Evolutionary conservation across 2,888 invertebrate genomes (phyloP).

Genomic region (Gryllus longicercus): DNA sequence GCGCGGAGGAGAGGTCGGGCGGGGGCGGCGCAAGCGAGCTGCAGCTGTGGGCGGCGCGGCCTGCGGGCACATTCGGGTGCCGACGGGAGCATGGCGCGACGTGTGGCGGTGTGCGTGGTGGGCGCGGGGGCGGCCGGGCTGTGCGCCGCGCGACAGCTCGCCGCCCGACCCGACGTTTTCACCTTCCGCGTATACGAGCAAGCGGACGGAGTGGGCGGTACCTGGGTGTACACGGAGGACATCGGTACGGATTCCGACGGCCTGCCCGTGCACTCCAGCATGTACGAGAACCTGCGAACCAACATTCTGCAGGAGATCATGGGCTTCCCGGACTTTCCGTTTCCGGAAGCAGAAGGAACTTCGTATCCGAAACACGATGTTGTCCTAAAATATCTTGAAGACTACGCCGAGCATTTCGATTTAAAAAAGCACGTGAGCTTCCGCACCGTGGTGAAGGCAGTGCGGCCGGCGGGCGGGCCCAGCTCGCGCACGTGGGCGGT

Average conservation of each 20-base stretch:
- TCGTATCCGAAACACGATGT: neutral
- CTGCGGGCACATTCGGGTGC: too few species aligned
- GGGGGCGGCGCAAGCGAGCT: too few species aligned
- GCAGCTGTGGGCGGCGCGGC: too few species aligned
- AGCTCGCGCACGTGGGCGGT: neutral
- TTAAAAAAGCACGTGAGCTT: neutral
- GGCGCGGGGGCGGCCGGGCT: neutral
- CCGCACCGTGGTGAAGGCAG: neutral
- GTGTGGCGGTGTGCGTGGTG: neutral
- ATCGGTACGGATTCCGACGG: neutral
- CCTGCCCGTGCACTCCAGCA: conserved; percentile 21
- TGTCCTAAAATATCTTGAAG: neutral
- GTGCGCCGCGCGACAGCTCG: neutral
- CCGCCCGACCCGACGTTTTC: neutral
- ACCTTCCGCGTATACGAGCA: conserved; percentile 17
- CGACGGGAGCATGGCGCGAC: conserved; percentile 44
- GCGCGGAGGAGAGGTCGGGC: too few species aligned
- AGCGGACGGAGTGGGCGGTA: neutral
- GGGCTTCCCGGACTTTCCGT: neutral
- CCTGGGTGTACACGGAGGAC: conserved; percentile 19
- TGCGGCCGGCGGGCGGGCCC: neutral
- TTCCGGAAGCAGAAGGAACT: neutral
- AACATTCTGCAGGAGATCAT: neutral
- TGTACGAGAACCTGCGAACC: conserved; percentile 9
- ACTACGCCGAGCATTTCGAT: neutral